Evolutionary conservation across 2,113 vertebrate species (phyloP).

Genomic region (Vulpes vulpes): DNA sequence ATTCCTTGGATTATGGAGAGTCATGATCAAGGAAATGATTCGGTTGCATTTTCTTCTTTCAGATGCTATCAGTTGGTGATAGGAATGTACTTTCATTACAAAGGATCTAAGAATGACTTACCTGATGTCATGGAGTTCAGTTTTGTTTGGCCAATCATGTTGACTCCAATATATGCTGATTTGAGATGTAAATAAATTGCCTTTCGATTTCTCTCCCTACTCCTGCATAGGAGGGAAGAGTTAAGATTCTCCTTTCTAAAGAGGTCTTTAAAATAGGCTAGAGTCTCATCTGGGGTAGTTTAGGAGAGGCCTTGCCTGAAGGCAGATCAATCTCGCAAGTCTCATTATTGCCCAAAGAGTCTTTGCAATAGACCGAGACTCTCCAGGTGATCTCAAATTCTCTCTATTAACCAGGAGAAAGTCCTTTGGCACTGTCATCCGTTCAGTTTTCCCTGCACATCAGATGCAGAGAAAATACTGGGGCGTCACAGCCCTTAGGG

Average conservation of each 20-base stretch:
- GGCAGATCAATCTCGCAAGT: constrained; percentile 59
- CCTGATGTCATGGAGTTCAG: background rate
- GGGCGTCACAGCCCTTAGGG: background rate
- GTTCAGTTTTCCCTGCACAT: constrained; percentile 8
- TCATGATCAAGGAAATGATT: constrained; percentile 15
- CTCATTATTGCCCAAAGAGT: constrained; percentile 53
- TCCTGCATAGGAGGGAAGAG: background rate
- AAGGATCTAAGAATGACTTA: constrained; percentile 14
- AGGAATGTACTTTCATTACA: constrained; percentile 1
- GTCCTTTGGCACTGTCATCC: background rate
- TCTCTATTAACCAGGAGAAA: constrained; percentile 52
- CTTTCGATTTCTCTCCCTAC: background rate
- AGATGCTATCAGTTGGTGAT: background rate
- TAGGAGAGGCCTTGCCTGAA: constrained; percentile 55
- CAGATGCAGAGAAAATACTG: constrained; percentile 27
- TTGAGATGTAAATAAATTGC: background rate
- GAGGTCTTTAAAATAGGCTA: constrained; percentile 55
- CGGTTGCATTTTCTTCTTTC: background rate
- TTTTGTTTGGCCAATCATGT: constrained; percentile 15
- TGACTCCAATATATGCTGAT: background rate
- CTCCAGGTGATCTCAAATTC: constrained; percentile 55
- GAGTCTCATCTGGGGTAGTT: constrained; percentile 19
- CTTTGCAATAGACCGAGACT: background rate
- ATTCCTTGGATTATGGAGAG: background rate
- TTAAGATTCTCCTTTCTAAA: constrained; percentile 46